A percentile compares a stretch with the other conserved stretches of the same genome.
Conservation (phyloP, 2,113 vertebrate species). For the Tupaia tana region DNA sequence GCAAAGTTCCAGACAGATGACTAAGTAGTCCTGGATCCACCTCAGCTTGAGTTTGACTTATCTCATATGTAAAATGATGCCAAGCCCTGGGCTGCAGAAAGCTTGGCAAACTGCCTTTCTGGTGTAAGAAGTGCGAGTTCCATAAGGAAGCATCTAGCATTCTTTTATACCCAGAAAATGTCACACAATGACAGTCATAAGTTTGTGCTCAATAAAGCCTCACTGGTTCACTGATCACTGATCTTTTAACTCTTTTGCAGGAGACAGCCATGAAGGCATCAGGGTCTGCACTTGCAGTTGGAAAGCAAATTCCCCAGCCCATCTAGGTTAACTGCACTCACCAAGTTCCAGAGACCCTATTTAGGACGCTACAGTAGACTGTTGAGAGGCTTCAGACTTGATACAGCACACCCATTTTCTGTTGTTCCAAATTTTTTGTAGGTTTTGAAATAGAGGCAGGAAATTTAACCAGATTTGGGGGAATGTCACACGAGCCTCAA, state of each 20-base stretch:
- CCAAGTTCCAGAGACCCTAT: neutral
- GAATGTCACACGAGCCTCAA: neutral
- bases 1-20: neutral
- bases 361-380: neutral
- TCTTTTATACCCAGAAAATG: neutral
- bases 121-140: neutral
- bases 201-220: neutral
- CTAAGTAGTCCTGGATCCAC: neutral
- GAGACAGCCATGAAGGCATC: neutral
- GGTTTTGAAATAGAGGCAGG: slow-evolving; percentile 1
- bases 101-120: neutral
- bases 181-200: neutral
- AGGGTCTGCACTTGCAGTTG: neutral
- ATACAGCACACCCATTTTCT: neutral
- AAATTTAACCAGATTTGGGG: neutral
- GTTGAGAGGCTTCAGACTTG: neutral
- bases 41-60: neutral
- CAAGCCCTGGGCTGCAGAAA: neutral
- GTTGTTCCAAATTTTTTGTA: neutral
- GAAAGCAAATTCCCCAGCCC: neutral
- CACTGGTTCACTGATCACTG: neutral
- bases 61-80: neutral
- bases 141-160: neutral
- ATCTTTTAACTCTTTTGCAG: neutral
- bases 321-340: neutral